These are phyloP conservation scores for Calameuta idolon DNA, from an alignment of 2,888 invertebrate species.

Conservation along the genomic window DNA sequence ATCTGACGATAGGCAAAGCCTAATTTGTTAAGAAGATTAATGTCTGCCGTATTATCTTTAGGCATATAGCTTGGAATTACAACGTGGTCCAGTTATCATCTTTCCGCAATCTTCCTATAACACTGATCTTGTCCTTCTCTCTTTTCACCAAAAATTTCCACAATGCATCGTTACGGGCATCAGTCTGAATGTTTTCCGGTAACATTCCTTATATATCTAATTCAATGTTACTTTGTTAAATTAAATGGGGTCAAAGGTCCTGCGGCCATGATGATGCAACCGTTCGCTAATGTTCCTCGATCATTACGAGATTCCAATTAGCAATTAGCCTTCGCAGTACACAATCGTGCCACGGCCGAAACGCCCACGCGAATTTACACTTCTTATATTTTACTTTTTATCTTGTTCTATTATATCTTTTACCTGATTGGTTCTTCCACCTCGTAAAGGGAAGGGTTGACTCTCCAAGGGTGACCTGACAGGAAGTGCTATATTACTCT, in stretches of 20 bases:
- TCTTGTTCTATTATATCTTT: neutral
- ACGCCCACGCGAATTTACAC: constrained; percentile 1
- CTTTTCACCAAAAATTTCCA: neutral
- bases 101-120: neutral
- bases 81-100: neutral
- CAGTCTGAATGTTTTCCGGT: neutral
- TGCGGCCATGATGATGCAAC: neutral
- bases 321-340: neutral
- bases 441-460: neutral
- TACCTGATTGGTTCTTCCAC: neutral
- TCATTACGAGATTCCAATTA: constrained; percentile 1
- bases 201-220: neutral
- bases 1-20: constrained; percentile 33
- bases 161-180: neutral
- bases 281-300: neutral
- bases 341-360: neutral
- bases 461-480: neutral
- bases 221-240: neutral
- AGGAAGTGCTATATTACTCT: neutral
- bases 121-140: neutral
- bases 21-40: constrained; percentile 45
- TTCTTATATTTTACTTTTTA: neutral
- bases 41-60: constrained; percentile 30
- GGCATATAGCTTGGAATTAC: neutral
- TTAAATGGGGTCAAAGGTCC: neutral